A percentile compares a stretch with the other conserved stretches of the same genome.
Evolutionary conservation across 2,113 vertebrate genomes (phyloP).

Genomic region (Vulpes vulpes): DNA sequence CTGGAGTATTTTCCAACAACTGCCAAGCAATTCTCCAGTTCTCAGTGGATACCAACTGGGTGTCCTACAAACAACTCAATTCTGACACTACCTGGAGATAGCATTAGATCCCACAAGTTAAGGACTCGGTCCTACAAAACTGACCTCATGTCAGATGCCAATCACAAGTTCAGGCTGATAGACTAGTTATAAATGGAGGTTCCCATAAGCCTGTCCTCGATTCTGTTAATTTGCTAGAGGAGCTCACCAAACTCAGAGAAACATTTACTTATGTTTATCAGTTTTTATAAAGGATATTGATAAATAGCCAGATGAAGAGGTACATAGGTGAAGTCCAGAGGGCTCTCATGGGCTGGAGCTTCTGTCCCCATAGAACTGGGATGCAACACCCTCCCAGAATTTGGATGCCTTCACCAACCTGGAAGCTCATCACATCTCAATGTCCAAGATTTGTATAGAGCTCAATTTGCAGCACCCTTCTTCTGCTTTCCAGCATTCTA

Average conservation of each 20-base stretch:
- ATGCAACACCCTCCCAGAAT: neutral
- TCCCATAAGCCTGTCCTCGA: neutral
- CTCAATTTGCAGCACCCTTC: neutral
- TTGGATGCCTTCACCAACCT: neutral
- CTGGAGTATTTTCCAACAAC: neutral
- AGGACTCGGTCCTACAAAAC: neutral
- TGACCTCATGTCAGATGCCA: neutral
- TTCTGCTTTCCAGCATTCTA: neutral
- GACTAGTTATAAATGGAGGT: neutral
- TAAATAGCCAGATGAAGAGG: neutral
- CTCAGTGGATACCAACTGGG: neutral
- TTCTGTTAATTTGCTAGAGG: neutral
- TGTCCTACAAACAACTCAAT: neutral
- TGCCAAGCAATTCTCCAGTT: neutral
- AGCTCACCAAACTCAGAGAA: neutral
- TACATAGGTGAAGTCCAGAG: neutral
- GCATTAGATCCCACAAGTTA: neutral
- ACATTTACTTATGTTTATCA: neutral
- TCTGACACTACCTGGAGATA: neutral
- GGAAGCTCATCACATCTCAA: neutral
- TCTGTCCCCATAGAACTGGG: neutral
- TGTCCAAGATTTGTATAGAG: neutral
- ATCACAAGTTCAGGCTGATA: neutral
- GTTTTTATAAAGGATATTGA: neutral
- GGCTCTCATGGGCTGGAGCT: neutral